Base-by-base conservation (phyloP, 2,113 vertebrate species). In the Catharus minimus region DNA sequence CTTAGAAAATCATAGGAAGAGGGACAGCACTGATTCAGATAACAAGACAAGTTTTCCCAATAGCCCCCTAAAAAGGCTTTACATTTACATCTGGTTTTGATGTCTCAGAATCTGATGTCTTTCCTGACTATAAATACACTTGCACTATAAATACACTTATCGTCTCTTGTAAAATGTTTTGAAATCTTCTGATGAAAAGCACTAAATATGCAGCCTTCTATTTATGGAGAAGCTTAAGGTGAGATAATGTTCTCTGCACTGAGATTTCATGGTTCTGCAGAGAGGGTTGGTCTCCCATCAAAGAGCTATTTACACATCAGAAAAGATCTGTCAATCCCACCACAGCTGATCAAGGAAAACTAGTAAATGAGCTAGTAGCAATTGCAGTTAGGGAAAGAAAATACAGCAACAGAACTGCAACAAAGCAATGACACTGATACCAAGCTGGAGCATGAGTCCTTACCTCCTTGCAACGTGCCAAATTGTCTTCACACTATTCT, bases 71-170 rank as follows among this genome's bases (percentile, higher is more conserved):
- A 56, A 80, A 91, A 77, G 12, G 4, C 9, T 82, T 91, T 90
- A 66, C 22, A 32, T 68, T 81, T 89, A 55, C 62, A 58, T 82
- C 72, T 83, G 72, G 13, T 55, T 95, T 90, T 90, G 72, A 80
- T 86, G 82, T 80, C 52, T 91, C 68, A 41, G 69, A 90, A 89
- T 64, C 61, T 68, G 81, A 75, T 85, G 39, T 66, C 65, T 93
- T 95, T 78, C 49, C 60, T 67, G 68, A 38, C 79, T 95, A 78
- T 88, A 94, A 93, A 94, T 92, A 91, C 9, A 41, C n/a, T 83
- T 83, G 21, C 36, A 36, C 85, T 95, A 91, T 91, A 94, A 94
- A 94, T 93, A 94, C 41, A 66, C 52, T 79, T 82, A 66, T 67
- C 36, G 5, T 66, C 22, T 36, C 67, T 62, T 58, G 33, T 72